Conservation (phyloP, 2,888 invertebrate genomes). For the Stenurella melanura region DNA sequence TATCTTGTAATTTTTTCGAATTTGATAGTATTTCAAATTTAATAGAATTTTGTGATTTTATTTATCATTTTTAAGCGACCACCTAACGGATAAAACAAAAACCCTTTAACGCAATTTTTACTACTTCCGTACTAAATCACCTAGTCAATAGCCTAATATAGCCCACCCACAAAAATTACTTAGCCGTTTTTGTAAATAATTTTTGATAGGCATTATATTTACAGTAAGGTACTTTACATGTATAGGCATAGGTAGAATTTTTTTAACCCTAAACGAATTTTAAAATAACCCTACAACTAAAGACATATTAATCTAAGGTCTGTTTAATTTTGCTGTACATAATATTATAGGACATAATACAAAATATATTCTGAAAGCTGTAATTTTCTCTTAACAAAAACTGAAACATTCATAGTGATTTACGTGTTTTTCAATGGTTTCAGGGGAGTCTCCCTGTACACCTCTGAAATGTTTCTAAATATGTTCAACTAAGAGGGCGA, state of each 20-base stretch:
- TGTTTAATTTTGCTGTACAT: not conserved
- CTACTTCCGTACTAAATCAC: too few relatives aligned
- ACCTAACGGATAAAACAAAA: too few relatives aligned
- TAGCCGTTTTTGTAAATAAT: not conserved
- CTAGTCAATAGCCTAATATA: too few relatives aligned
- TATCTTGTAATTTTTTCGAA: too few relatives aligned
- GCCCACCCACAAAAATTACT: not conserved
- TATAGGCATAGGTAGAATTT: not conserved
- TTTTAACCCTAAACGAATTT: not conserved
- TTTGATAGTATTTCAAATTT: too few relatives aligned
- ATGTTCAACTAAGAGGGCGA: not conserved
- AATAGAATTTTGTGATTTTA: too few relatives aligned
- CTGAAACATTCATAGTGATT: not conserved
- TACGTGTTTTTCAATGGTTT: not conserved
- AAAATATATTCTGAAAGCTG: not conserved
- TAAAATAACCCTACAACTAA: not conserved
- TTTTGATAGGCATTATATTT: not conserved
- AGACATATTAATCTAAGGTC: not conserved
- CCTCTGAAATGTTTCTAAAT: not conserved
- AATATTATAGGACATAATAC: not conserved
- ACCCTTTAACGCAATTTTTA: too few relatives aligned
- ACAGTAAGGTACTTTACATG: not conserved
- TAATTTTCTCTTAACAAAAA: not conserved
- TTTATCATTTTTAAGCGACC: too few relatives aligned
- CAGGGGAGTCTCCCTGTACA: not conserved